Percentiles rank a stretch among this genome's conserved stretches.
Conservation (phyloP, 2,113 vertebrate species). For the Salvelinus namaycush region DNA sequence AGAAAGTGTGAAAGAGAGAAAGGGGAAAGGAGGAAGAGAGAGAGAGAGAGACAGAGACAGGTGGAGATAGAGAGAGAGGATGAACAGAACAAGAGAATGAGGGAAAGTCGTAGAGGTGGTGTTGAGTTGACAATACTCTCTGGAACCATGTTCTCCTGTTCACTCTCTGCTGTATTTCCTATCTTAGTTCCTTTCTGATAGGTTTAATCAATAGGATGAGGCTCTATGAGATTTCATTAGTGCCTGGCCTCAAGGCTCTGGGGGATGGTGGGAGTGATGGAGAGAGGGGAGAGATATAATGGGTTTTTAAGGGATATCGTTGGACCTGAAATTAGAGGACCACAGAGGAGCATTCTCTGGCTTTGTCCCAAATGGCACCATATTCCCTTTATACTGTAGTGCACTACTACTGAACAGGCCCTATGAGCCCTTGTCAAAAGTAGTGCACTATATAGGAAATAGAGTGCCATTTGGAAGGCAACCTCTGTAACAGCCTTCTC, state of each 20-base stretch:
- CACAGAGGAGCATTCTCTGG: slow-evolving; percentile 2
- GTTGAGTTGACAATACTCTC: neutral
- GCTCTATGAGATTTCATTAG: slow-evolving; percentile 67
- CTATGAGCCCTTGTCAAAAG: too few species aligned
- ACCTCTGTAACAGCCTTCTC: slow-evolving; percentile 40
- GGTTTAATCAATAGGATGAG: slow-evolving; percentile 70
- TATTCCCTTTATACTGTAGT: too few species aligned
- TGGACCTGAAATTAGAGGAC: slow-evolving; percentile 43
- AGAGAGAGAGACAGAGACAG: neutral
- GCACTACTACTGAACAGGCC: too few species aligned
- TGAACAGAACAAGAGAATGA: neutral
- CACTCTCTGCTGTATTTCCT: slow-evolving; percentile 41
- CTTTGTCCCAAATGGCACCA: too few species aligned
- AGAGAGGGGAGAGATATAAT: slow-evolving; percentile 49
- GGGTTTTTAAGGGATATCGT: slow-evolving; percentile 52
- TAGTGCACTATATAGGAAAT: too few species aligned
- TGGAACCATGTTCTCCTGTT: slow-evolving; percentile 42
- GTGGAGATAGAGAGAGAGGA: neutral
- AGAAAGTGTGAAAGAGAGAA: neutral
- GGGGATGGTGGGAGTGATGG: neutral
- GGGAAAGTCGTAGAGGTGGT: neutral
- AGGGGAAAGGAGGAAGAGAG: neutral
- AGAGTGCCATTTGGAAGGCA: slow-evolving; percentile 1
- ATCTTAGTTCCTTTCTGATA: slow-evolving; percentile 62
- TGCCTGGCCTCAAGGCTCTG: slow-evolving; percentile 46